phyloP scores from a whole-genome alignment of 2,113 vertebrate species.

The Seriola rivoliana region DNA sequence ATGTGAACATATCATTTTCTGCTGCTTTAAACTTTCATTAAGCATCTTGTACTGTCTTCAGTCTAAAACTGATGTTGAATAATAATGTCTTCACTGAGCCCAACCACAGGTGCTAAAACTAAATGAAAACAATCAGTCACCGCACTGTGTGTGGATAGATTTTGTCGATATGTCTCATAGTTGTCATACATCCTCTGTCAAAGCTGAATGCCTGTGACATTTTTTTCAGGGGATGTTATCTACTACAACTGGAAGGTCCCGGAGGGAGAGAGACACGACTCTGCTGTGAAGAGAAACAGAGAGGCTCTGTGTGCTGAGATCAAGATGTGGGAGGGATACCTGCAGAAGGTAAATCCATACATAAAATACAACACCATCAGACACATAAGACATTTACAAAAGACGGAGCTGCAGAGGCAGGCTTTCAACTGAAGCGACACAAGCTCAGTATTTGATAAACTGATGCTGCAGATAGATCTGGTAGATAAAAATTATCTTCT shows the following conservation, averaged over 20 bases:
- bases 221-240: conserved; percentile 59
- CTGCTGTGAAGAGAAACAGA: conserved; percentile 75
- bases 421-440: not conserved
- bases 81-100: not conserved
- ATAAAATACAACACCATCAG: not conserved
- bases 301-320: conserved; percentile 71
- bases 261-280: conserved; percentile 81
- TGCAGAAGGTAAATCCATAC: conserved; percentile 68
- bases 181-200: not conserved
- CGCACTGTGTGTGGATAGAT: not conserved
- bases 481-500: not conserved
- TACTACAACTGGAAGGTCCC: conserved; percentile 76
- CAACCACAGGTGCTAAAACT: not conserved
- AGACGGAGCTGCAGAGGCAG: not conserved
- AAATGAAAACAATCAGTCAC: not conserved
- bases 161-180: not conserved
- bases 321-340: conserved; percentile 83
- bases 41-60: not conserved
- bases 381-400: not conserved
- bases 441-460: not conserved
- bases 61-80: not conserved
- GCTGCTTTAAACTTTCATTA: not conserved
- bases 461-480: not conserved
- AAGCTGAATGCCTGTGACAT: not conserved
- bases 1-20: not conserved